Percentiles rank a stretch among this genome's conserved stretches.
These are phyloP conservation scores for Portevinia maculata DNA, from an alignment of 2,888 invertebrate species.

Conservation along the genomic window DNA sequence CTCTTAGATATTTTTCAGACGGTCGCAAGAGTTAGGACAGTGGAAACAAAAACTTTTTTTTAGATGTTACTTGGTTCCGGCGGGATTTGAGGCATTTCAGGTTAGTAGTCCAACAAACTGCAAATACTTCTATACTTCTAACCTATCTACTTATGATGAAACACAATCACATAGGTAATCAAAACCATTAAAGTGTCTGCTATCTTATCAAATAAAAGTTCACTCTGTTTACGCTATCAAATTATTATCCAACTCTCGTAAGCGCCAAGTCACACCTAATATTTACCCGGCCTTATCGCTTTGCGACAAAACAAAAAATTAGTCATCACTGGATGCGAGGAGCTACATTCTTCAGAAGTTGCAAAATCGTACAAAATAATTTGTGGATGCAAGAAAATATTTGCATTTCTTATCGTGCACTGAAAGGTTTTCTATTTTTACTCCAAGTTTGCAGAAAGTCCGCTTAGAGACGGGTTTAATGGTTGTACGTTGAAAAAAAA, in stretches of 20 bases:
- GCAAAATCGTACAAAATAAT: too few species aligned
- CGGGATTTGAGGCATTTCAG: too few species aligned
- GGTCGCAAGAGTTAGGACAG: too few species aligned
- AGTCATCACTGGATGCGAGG: slow-evolving; percentile 20
- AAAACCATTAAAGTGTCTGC: slow-evolving; percentile 14
- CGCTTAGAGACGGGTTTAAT: too few species aligned
- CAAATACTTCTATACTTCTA: too few species aligned
- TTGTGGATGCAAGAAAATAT: too few species aligned
- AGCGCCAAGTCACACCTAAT: slow-evolving; percentile 9
- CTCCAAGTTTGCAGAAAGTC: not conserved
- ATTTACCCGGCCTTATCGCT: slow-evolving; percentile 15
- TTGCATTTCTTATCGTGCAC: slow-evolving; percentile 2
- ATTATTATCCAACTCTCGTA: not conserved
- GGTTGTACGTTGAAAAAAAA: too few species aligned
- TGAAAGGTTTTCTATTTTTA: slow-evolving; percentile 21
- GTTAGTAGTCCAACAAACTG: too few species aligned
- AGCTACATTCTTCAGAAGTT: slow-evolving; percentile 10
- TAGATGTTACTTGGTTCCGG: too few species aligned
- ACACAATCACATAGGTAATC: not conserved
- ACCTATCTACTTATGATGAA: not conserved
- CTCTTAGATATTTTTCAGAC: too few species aligned
- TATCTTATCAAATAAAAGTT: slow-evolving; percentile 42
- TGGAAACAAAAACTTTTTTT: too few species aligned
- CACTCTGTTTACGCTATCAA: slow-evolving; percentile 23
- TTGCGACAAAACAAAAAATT: slow-evolving; percentile 4